Evolutionary conservation across 2,888 invertebrate genomes (phyloP).

Genomic region (Drosophila demipolita): DNA sequence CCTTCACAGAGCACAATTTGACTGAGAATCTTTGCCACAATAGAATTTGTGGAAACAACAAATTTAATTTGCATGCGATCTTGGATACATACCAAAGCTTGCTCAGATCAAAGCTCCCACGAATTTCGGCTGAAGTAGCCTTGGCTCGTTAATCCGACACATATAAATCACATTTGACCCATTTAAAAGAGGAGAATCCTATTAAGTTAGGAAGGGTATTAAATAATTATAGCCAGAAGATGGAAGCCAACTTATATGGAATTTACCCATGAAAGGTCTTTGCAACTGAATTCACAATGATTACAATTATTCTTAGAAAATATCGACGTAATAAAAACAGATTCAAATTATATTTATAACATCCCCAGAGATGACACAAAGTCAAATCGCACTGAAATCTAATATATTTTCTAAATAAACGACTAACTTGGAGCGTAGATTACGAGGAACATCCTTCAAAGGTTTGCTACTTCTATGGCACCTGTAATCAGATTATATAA

Average conservation of each 20-base stretch:
- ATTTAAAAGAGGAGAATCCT: background rate
- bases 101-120: constrained; percentile 23
- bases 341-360: background rate
- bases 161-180: constrained; percentile 9
- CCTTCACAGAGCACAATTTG: constrained; percentile 52
- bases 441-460: background rate
- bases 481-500: background rate
- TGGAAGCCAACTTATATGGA: background rate
- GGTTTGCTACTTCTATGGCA: background rate
- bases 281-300: background rate
- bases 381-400: background rate
- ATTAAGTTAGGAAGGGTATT: background rate
- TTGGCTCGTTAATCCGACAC: constrained; percentile 9
- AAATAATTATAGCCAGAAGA: background rate
- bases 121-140: constrained; percentile 23
- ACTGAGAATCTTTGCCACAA: constrained; percentile 30
- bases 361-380: background rate
- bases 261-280: background rate
- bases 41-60: constrained; percentile 42
- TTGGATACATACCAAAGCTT: constrained; percentile 10
- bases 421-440: background rate
- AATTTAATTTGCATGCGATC: constrained; percentile 45
- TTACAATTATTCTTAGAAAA: background rate
- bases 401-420: background rate
- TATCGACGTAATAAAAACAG: background rate